Conservation (phyloP, 1,140 invertebrate genomes). For the Heliconius melpomene region DNA sequence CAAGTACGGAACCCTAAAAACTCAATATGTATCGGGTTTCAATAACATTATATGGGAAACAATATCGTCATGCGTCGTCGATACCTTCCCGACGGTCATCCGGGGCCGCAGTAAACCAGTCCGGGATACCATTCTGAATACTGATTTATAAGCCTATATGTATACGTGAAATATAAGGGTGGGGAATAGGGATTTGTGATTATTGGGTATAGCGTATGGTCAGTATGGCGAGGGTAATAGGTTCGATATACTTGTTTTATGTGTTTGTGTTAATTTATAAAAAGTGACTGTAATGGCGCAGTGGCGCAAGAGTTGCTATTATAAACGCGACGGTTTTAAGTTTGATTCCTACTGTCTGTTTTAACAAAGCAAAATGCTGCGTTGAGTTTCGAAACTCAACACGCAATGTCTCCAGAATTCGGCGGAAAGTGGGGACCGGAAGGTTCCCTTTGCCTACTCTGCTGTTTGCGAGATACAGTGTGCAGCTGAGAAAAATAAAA, state of each 20-base stretch:
- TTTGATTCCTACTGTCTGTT: too few relatives aligned
- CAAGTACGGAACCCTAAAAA: not conserved
- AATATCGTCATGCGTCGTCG: constrained; percentile 29
- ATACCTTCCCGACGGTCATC: constrained; percentile 40
- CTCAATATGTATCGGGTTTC: constrained; percentile 24
- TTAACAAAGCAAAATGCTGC: too few relatives aligned
- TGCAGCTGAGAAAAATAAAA: too few relatives aligned
- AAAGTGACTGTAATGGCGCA: too few relatives aligned
- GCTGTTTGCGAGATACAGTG: too few relatives aligned
- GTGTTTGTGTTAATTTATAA: too few relatives aligned
- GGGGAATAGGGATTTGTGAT: not conserved
- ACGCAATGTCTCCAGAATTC: too few relatives aligned
- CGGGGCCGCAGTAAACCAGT: constrained; percentile 38
- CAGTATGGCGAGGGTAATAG: not conserved
- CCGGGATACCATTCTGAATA: constrained; percentile 39
- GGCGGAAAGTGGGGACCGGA: too few relatives aligned
- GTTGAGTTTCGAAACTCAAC: too few relatives aligned
- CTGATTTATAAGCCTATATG: constrained; percentile 53
- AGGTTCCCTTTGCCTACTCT: too few relatives aligned
- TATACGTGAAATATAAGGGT: not conserved
- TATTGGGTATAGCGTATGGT: not conserved
- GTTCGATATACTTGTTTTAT: not conserved
- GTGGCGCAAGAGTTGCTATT: too few relatives aligned
- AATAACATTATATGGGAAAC: constrained; percentile 34
- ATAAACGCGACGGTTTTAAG: too few relatives aligned